A percentile compares a stretch with the other conserved stretches of the same genome.
Conservation (phyloP, 2,113 vertebrate species). For the Pangasianodon gigas region DNA sequence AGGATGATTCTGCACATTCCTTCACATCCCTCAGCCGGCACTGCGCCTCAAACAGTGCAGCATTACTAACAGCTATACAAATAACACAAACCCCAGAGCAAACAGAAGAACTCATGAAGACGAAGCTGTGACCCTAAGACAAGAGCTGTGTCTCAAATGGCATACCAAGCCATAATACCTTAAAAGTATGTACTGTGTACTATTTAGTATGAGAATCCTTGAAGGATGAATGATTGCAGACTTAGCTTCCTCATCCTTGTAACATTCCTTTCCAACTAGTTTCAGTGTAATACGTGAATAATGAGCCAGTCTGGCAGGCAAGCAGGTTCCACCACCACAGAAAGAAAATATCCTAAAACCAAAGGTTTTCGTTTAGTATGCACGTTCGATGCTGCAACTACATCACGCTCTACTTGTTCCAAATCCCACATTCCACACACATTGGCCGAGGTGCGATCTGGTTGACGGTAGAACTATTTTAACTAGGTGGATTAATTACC, state of each 20-base stretch:
- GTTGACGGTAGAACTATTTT: background rate
- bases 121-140: background rate
- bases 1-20: constrained; percentile 42
- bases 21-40: constrained; percentile 9
- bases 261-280: background rate
- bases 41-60: background rate
- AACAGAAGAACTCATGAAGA: background rate
- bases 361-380: background rate
- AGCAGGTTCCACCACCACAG: background rate
- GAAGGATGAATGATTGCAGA: background rate
- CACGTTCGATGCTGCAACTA: background rate
- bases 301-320: background rate
- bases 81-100: background rate
- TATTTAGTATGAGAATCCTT: background rate
- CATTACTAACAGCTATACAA: background rate
- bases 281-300: background rate
- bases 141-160: background rate
- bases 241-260: background rate
- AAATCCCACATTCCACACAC: background rate
- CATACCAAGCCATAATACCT: background rate
- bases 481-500: background rate
- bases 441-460: background rate
- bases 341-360: background rate
- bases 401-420: background rate
- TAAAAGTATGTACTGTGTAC: background rate